Conservation (phyloP, 2,113 vertebrate species). For the Corapipo altera region DNA sequence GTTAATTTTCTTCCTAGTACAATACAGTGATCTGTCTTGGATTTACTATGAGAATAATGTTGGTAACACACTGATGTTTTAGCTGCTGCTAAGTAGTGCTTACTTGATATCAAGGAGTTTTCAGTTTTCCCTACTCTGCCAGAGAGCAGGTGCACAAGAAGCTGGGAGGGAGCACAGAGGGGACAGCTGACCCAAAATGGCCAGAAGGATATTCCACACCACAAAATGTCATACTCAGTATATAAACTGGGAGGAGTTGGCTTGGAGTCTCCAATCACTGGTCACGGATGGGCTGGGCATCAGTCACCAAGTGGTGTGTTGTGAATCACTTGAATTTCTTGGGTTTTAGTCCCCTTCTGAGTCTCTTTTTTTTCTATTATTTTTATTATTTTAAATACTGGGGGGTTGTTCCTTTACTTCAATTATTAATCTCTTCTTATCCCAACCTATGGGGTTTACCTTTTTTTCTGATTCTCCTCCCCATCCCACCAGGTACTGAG, state of each 20-base stretch:
- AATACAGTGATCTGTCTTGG: not conserved
- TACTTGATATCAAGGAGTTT: not conserved
- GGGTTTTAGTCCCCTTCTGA: not conserved
- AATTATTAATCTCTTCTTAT: not conserved
- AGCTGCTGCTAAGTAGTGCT: not conserved
- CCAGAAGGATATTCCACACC: not conserved
- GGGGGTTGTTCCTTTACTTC: not conserved
- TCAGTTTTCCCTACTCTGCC: not conserved
- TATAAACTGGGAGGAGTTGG: not conserved
- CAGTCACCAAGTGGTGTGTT: fast-evolving
- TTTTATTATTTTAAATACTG: not conserved
- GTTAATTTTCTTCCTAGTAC: not conserved
- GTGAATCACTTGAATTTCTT: not conserved
- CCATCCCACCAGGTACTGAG: not conserved
- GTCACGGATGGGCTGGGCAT: not conserved
- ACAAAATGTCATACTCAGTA: not conserved
- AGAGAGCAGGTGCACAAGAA: not conserved
- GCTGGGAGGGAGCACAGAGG: not conserved
- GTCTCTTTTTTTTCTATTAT: not conserved
- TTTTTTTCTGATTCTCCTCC: not conserved
- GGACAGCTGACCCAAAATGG: not conserved
- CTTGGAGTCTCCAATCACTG: not conserved
- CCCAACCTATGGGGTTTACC: not conserved
- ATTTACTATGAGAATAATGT: not conserved
- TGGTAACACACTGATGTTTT: not conserved